Percentiles rank a stretch among this genome's conserved stretches.
phyloP scores from a whole-genome alignment of 2,113 vertebrate genomes.

The Anoura caudifer region DNA sequence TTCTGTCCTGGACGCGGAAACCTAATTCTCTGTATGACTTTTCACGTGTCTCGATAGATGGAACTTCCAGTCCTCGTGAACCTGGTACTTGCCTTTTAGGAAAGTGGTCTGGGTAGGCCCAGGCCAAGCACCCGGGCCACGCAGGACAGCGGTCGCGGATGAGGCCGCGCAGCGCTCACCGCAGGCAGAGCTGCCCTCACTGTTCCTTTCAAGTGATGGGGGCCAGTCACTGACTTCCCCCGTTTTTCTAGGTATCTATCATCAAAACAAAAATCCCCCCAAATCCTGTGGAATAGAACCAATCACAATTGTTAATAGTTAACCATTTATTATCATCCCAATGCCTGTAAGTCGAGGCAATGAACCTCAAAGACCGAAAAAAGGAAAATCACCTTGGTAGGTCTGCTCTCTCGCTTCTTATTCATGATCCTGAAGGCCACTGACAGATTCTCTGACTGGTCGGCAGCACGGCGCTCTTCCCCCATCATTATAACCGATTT shows the following conservation, averaged over 20 bases:
- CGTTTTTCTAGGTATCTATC: neutral
- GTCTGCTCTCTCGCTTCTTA: neutral
- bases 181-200: fast-evolving
- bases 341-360: neutral
- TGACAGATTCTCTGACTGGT: neutral
- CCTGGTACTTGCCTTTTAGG: neutral
- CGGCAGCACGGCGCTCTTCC: conserved; percentile 80
- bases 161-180: fast-evolving
- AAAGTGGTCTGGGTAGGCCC: no score
- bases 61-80: no score
- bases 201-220: neutral
- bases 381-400: neutral
- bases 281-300: neutral
- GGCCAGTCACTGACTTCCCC: neutral
- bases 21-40: neutral
- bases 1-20: neutral
- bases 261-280: neutral
- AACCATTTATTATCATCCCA: neutral
- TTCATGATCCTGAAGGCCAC: neutral
- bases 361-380: neutral
- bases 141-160: neutral
- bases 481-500: conserved; percentile 99
- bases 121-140: no score
- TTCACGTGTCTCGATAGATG: neutral
- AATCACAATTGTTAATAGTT: neutral